phyloP scores from a whole-genome alignment of 2,113 vertebrate genomes.

The Psammodynastes pulverulentus region DNA sequence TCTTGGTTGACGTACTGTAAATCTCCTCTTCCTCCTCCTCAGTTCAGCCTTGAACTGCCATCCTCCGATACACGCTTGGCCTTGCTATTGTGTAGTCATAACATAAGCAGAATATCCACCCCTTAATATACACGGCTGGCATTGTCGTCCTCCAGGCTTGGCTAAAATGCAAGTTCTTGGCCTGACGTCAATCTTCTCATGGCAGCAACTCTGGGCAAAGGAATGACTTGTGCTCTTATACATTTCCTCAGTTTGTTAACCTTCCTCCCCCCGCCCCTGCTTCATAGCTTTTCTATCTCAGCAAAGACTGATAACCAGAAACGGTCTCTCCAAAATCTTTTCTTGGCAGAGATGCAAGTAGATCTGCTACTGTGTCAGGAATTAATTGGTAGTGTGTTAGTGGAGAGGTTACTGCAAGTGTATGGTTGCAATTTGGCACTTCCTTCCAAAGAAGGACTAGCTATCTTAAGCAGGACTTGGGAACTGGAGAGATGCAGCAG shows the following conservation, averaged over 20 bases:
- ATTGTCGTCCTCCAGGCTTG: background rate
- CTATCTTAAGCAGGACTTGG: background rate
- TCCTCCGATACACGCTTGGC: slow-evolving; percentile 49
- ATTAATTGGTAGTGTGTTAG: background rate
- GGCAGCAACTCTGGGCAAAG: background rate
- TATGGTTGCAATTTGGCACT: background rate
- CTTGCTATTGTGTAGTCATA: slow-evolving; percentile 63
- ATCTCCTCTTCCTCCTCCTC: background rate
- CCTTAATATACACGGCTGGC: background rate
- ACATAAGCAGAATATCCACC: slow-evolving; percentile 21
- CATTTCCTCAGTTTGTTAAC: background rate
- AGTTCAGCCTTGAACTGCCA: slow-evolving; percentile 52
- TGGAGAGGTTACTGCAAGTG: background rate
- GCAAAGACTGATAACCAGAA: too few species aligned
- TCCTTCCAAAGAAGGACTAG: background rate
- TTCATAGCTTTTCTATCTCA: too few species aligned
- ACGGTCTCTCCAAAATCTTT: too few species aligned
- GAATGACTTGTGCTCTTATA: background rate
- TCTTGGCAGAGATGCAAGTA: too few species aligned
- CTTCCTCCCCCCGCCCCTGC: background rate
- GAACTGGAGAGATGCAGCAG: background rate
- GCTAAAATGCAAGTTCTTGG: background rate
- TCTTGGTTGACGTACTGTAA: background rate
- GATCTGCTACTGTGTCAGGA: background rate
- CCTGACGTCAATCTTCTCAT: background rate